Evolutionary conservation across 1,140 invertebrate genomes (phyloP).

Genomic region (Oreohelix idahoensis): DNA sequence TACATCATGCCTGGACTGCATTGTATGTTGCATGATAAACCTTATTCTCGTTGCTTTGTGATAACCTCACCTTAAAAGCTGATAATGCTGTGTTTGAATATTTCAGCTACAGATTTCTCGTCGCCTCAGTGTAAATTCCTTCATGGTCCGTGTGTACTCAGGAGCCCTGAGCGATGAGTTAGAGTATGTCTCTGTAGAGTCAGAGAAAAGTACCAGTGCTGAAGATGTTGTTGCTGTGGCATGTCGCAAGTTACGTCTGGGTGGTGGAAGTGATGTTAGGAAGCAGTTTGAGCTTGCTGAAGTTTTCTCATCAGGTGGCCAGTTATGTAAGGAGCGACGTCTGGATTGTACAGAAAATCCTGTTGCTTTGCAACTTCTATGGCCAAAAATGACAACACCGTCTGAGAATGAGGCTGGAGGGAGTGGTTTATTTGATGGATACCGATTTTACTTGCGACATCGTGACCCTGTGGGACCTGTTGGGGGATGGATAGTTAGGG

Average conservation of each 20-base stretch:
- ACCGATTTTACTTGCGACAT: slow-evolving; percentile 71
- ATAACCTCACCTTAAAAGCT: no score
- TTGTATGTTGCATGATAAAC: no score
- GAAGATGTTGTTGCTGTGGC: slow-evolving; percentile 88
- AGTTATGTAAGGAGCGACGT: slow-evolving; percentile 92
- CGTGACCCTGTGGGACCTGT: slow-evolving; percentile 63
- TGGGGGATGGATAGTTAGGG: slow-evolving; percentile 82
- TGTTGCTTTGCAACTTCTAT: slow-evolving; percentile 91
- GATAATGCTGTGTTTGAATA: background rate
- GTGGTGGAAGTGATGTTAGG: slow-evolving; percentile 77
- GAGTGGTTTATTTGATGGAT: slow-evolving; percentile 17
- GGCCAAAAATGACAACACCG: slow-evolving; percentile 81
- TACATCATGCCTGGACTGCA: no score
- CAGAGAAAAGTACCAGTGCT: slow-evolving; percentile 90
- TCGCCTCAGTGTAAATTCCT: slow-evolving; percentile 63
- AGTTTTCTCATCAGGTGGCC: slow-evolving; percentile 82
- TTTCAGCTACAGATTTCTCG: slow-evolving; percentile 53
- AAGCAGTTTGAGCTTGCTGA: slow-evolving; percentile 88
- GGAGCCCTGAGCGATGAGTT: slow-evolving; percentile 89
- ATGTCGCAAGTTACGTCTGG: slow-evolving; percentile 82
- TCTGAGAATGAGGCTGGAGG: slow-evolving; percentile 53
- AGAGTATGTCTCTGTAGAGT: slow-evolving; percentile 92
- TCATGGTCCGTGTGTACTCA: slow-evolving; percentile 87
- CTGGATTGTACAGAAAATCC: slow-evolving; percentile 89
- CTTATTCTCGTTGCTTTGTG: no score